These are phyloP conservation scores for Siphamia tubifer DNA, from an alignment of 2,113 vertebrate genomes.

Conservation along the genomic window DNA sequence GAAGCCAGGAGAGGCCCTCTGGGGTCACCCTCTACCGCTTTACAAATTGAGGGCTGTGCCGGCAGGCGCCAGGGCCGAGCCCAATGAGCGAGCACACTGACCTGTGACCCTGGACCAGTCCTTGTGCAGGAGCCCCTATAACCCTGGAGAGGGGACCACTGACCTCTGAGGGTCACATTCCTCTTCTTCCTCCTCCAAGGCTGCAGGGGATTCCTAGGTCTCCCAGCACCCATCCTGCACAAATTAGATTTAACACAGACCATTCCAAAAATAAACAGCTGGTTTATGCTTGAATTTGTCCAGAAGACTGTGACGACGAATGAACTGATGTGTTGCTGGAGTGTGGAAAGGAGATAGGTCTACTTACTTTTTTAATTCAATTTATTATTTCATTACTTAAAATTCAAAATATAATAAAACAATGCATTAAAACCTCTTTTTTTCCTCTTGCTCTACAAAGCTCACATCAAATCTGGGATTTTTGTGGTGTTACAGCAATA, in stretches of 20 bases:
- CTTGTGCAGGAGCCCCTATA: slow-evolving; percentile 69
- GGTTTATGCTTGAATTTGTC: slow-evolving; percentile 64
- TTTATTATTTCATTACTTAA: not conserved
- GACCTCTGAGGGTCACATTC: slow-evolving; percentile 80
- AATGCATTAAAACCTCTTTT: not conserved
- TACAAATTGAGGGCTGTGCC: slow-evolving; percentile 84
- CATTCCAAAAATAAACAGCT: slow-evolving; percentile 77
- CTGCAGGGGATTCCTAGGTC: slow-evolving; percentile 76
- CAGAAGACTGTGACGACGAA: slow-evolving; percentile 34
- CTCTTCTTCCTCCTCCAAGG: slow-evolving; percentile 74
- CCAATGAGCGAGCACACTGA: slow-evolving; percentile 76
- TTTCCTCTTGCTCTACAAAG: not conserved
- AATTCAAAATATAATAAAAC: not conserved
- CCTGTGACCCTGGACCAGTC: slow-evolving; percentile 81
- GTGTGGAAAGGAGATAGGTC: not conserved
- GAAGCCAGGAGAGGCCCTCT: slow-evolving; percentile 80
- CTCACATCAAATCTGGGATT: not conserved
- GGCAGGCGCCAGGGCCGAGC: slow-evolving; percentile 85
- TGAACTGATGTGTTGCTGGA: slow-evolving; percentile 11
- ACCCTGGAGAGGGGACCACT: slow-evolving; percentile 72
- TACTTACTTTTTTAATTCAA: not conserved
- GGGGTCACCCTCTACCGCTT: slow-evolving; percentile 78
- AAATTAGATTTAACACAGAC: slow-evolving; percentile 81
- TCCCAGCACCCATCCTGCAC: slow-evolving; percentile 71
- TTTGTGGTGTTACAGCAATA: too few species aligned